Percentiles rank a stretch among this genome's conserved stretches.
Conservation (phyloP, 2,888 invertebrate species). For the Macaria notata region DNA sequence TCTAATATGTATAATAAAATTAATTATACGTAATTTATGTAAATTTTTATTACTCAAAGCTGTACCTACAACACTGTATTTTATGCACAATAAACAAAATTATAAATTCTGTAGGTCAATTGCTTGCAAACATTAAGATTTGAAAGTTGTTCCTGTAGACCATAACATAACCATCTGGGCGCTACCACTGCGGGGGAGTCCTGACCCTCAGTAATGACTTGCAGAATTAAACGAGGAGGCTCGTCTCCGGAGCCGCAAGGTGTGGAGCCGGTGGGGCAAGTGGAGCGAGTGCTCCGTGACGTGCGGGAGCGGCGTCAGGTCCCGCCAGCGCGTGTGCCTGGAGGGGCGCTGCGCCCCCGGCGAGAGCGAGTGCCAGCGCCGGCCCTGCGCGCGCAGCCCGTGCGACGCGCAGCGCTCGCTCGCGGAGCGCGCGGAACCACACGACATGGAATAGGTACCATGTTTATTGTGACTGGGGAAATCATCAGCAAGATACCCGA, state of each 20-base stretch:
- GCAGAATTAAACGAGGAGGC: conserved; percentile 40
- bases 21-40: too few relatives aligned
- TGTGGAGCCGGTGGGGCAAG: conserved; percentile 74
- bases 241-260: conserved; percentile 50
- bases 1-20: too few relatives aligned
- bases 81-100: too few relatives aligned
- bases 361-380: conserved; percentile 64
- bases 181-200: too few relatives aligned
- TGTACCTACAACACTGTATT: too few relatives aligned
- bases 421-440: neutral
- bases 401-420: conserved; percentile 34
- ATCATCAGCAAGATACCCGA: too few relatives aligned
- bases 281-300: conserved; percentile 68
- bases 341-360: conserved; percentile 65
- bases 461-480: neutral
- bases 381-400: conserved; percentile 54
- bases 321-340: conserved; percentile 57
- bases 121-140: too few relatives aligned
- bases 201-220: too few relatives aligned
- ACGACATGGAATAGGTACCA: conserved; percentile 16
- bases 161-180: too few relatives aligned
- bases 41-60: too few relatives aligned
- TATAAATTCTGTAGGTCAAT: too few relatives aligned
- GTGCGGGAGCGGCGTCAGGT: conserved; percentile 58
- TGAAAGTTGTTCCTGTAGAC: too few relatives aligned